These are phyloP conservation scores for Atherinomorus stipes DNA, from an alignment of 2,113 vertebrate genomes.

Conservation along the genomic window DNA sequence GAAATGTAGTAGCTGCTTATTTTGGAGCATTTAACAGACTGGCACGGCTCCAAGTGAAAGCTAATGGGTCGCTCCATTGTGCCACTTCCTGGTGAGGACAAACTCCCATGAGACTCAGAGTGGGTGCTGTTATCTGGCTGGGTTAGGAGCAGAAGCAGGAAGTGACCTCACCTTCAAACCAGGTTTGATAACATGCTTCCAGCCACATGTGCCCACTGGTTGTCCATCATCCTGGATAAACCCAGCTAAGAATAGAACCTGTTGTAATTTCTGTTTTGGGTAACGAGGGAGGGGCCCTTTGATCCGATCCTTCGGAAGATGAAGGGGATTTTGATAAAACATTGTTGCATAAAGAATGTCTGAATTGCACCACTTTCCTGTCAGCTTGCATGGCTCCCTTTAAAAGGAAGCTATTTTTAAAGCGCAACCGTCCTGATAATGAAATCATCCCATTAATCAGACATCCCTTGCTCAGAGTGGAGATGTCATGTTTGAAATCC, in stretches of 20 bases:
- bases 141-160: constrained; percentile 71
- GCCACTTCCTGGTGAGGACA: constrained; percentile 75
- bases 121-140: constrained; percentile 68
- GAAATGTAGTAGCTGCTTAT: constrained; percentile 61
- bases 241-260: constrained; percentile 55
- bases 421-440: too few species aligned
- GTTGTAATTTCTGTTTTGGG: constrained; percentile 52
- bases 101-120: constrained; percentile 53
- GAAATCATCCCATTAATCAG: too few species aligned
- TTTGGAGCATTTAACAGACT: constrained; percentile 55
- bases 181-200: constrained; percentile 61
- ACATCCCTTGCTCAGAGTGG: too few species aligned
- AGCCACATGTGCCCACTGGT: constrained; percentile 35
- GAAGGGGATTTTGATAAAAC: constrained; percentile 29
- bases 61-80: constrained; percentile 74
- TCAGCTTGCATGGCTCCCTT: neutral
- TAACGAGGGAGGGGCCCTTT: constrained; percentile 14
- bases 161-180: constrained; percentile 76
- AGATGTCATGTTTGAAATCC: too few species aligned
- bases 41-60: constrained; percentile 30
- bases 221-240: constrained; percentile 28
- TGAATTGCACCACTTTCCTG: neutral
- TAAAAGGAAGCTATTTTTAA: too few species aligned
- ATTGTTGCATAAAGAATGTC: neutral
- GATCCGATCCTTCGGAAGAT: constrained; percentile 27